Evolutionary conservation across 2,797 vertebrate genomes (phyloP).

Genomic region (Semaprochilodus insignis): DNA sequence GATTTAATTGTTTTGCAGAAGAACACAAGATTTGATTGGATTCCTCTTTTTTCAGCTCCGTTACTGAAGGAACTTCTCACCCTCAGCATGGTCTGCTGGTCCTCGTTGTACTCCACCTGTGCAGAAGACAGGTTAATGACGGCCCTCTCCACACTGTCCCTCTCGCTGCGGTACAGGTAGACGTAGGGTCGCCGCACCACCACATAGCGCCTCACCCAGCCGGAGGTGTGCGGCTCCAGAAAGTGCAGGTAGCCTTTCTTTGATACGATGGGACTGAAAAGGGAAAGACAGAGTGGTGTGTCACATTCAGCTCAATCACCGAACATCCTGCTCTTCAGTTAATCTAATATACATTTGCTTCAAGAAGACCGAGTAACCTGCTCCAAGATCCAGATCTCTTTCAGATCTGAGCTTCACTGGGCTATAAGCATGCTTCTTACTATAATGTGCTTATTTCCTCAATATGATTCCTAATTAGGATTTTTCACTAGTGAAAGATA

Average conservation of each 20-base stretch:
- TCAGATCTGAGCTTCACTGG: background rate
- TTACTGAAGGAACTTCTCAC: conserved; percentile 68
- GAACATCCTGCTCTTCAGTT: too few species aligned
- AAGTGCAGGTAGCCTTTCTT: conserved; percentile 99
- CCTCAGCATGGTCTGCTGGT: conserved; percentile 97
- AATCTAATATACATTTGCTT: too few species aligned
- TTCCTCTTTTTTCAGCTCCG: too few species aligned
- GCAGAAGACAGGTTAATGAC: conserved; percentile 97
- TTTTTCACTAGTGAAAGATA: too few species aligned
- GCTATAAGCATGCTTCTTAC: too few species aligned
- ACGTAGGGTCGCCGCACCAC: conserved; percentile 95
- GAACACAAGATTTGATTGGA: too few species aligned
- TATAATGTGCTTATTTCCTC: too few species aligned
- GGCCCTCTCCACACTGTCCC: conserved; percentile 91
- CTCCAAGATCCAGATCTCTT: too few species aligned
- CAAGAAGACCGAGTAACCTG: too few species aligned
- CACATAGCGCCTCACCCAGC: conserved; percentile 95
- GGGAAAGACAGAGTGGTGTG: background rate
- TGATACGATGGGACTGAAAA: conserved; percentile 92
- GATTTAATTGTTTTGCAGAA: too few species aligned
- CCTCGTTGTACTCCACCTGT: conserved; percentile 98
- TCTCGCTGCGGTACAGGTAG: conserved; percentile 96
- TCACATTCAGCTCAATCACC: background rate
- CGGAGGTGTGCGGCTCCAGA: conserved; percentile 93
- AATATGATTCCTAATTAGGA: too few species aligned